Base-by-base conservation (phyloP, 2,888 invertebrate genomes). In the Siphonodentalium dalli region DNA sequence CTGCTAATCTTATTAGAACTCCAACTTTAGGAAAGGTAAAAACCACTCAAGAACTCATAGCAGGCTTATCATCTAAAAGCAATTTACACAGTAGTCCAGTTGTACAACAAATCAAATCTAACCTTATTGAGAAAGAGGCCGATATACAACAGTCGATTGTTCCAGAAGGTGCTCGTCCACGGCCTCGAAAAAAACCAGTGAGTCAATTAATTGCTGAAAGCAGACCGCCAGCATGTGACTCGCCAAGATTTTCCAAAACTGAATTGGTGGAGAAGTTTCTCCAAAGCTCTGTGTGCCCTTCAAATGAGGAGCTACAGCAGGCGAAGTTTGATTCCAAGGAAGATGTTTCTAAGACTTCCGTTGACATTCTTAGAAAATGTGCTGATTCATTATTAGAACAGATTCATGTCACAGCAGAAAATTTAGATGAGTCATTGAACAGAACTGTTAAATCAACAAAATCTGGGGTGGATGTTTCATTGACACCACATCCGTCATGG, bases 41-140 rank as follows among this genome's bases (percentile, higher is more conserved):
- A 81, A 90, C 89, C 24, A 93, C 92, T 0, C 88, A 90, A 75
- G 91, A 93, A 80, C 83, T 93, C 49, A 84, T 92, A 55, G 90
- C 89, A 47, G 89, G 90, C 80, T 85, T 92, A 31, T 86, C 63
- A 84, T 86, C 78, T 77, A 86, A 76, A 79, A 85, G 68, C 45
- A 71, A 64, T 44, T 61, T 65, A 43, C 56, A 70, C 15, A 63
- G 37, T 52, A 75, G 68, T 53, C 69, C 67, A 35, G 71, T 77
- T 9, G 69, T 77, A n/a, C 60, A 65, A 27, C 72, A 73, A 55
- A 75, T 80, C 18, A 66, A 73, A 31, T 66, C 63, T 20, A 79
- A 79, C 63, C 70, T 74, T 50, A 79, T 80, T 39, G 62, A 68
- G 41, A 74, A 75, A 42, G 73, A 74, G 45, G 54, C 53, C 24